Conservation (phyloP, 1,140 invertebrate genomes). For the Lepidostoma basale region DNA sequence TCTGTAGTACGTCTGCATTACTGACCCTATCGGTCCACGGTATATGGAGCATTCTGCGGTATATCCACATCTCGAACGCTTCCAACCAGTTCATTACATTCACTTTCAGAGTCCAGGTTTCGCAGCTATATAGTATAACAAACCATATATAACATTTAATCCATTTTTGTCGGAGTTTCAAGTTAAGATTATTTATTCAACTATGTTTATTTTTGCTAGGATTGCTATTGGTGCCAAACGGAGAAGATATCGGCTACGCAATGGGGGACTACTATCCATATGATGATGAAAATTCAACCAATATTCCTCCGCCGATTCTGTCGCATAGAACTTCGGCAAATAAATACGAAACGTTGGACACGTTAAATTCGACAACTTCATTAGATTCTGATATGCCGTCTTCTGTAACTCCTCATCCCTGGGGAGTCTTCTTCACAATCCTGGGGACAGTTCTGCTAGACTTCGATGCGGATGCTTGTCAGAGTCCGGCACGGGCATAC, state of each 20-base stretch:
- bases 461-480: slow-evolving; percentile 95
- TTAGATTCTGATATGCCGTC: not conserved
- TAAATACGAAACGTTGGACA: slow-evolving; percentile 45
- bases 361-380: slow-evolving; percentile 3
- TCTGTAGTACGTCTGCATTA: too few species aligned
- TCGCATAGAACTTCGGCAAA: slow-evolving; percentile 54
- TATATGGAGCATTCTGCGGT: too few species aligned
- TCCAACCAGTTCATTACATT: too few species aligned
- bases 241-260: slow-evolving; percentile 79
- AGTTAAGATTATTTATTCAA: not conserved
- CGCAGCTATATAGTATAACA: too few species aligned
- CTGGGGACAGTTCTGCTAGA: slow-evolving; percentile 92
- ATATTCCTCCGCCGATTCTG: slow-evolving; percentile 51
- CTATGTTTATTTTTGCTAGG: slow-evolving; percentile 59
- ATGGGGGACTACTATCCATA: slow-evolving; percentile 72
- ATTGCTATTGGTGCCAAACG: slow-evolving; percentile 88
- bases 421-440: slow-evolving; percentile 91
- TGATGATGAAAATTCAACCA: slow-evolving; percentile 50
- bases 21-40: too few species aligned
- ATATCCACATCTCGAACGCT: too few species aligned
- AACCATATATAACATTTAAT: too few species aligned
- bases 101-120: too few species aligned
- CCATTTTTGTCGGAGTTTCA: too few species aligned
- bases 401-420: slow-evolving; percentile 68
- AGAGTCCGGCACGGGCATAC: slow-evolving; percentile 91